Evolutionary conservation across 2,888 invertebrate species (phyloP).

Genomic region (Tinea pellionella): DNA sequence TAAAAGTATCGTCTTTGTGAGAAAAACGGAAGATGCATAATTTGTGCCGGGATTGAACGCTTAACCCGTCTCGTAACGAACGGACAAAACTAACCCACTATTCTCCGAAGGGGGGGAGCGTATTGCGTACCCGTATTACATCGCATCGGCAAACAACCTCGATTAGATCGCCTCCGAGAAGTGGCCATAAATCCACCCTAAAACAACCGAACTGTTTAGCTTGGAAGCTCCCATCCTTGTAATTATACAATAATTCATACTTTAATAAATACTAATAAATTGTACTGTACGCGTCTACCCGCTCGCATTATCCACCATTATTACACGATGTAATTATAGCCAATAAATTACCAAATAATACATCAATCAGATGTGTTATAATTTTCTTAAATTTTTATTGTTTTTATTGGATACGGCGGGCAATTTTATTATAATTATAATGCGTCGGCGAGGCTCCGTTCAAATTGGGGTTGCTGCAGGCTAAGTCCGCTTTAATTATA

Average conservation of each 20-base stretch:
- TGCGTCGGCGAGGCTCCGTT: slow-evolving; percentile 37
- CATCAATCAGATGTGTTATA: slow-evolving; percentile 71
- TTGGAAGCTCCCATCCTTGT: slow-evolving; percentile 61
- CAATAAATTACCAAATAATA: slow-evolving; percentile 70
- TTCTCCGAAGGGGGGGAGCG: neutral
- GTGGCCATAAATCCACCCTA: slow-evolving; percentile 58
- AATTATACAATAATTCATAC: slow-evolving; percentile 70
- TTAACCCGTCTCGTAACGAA: neutral
- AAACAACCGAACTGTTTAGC: slow-evolving; percentile 64
- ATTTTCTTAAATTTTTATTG: slow-evolving; percentile 53
- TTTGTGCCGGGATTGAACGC: slow-evolving; percentile 3
- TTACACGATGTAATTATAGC: slow-evolving; percentile 67
- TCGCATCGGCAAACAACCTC: slow-evolving; percentile 37
- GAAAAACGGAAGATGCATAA: neutral
- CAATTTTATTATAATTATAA: slow-evolving; percentile 69
- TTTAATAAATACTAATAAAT: slow-evolving; percentile 70
- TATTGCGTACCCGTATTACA: slow-evolving; percentile 23
- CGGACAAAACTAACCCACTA: neutral
- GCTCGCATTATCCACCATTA: slow-evolving; percentile 57
- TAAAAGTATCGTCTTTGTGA: neutral
- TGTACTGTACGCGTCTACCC: slow-evolving; percentile 30
- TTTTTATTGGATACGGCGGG: slow-evolving; percentile 44
- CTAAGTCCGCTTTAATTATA: slow-evolving; percentile 64
- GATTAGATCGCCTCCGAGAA: slow-evolving; percentile 60
- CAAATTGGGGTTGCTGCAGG: slow-evolving; percentile 64